These are phyloP conservation scores for Hozukius guyotensis DNA, from an alignment of 2,797 vertebrate genomes.

Conservation along the genomic window DNA sequence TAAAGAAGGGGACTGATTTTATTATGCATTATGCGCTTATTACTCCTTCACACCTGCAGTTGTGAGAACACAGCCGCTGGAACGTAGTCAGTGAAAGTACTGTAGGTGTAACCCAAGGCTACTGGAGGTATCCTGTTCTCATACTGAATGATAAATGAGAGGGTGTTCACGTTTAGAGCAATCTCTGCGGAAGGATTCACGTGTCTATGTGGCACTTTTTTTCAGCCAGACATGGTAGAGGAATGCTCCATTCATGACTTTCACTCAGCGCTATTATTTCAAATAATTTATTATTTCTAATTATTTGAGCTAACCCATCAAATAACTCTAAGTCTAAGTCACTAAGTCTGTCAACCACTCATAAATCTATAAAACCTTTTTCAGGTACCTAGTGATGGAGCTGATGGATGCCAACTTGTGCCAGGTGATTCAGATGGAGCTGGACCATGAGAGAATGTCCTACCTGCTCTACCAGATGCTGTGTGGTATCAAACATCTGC, in stretches of 20 bases:
- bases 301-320: background rate
- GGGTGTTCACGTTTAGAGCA: slow-evolving; percentile 33
- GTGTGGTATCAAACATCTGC: slow-evolving; percentile 99
- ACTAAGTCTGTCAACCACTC: background rate
- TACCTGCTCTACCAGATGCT: slow-evolving; percentile 99
- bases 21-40: slow-evolving; percentile 7
- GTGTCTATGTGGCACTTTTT: background rate
- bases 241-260: background rate
- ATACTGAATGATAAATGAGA: slow-evolving; percentile 62
- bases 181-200: background rate
- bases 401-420: slow-evolving; percentile 99
- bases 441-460: slow-evolving; percentile 99
- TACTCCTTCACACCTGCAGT: slow-evolving; percentile 11
- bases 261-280: background rate
- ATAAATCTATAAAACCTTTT: background rate
- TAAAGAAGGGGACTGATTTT: background rate
- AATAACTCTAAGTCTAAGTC: background rate
- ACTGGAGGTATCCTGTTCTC: slow-evolving; percentile 42
- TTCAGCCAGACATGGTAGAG: background rate
- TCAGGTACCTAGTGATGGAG: slow-evolving; percentile 99
- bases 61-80: slow-evolving; percentile 11
- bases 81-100: slow-evolving; percentile 41
- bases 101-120: slow-evolving; percentile 52
- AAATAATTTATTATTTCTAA: background rate
- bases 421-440: slow-evolving; percentile 99